Conservation (phyloP, 2,888 invertebrate genomes). For the Gymnosoma rotundatum region DNA sequence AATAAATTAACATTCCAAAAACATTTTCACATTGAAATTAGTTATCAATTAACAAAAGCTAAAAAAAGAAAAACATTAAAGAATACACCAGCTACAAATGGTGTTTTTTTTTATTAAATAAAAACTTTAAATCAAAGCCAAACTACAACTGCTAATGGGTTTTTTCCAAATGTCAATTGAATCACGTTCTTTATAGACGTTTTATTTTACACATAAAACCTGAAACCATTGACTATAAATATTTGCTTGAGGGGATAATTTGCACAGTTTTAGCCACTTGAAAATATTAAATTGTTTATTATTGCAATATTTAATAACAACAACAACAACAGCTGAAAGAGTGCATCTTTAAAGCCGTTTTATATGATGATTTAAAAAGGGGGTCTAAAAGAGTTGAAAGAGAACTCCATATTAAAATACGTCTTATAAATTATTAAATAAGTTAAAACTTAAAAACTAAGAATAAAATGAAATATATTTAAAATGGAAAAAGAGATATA, state of each 20-base stretch:
- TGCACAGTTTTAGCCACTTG: conserved; percentile 50
- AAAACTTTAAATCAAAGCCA: conserved; percentile 29
- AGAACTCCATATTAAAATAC: no score
- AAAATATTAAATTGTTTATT: conserved; percentile 34
- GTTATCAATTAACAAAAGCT: conserved; percentile 43
- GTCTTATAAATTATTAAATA: no score
- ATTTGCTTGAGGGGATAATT: conserved; percentile 26
- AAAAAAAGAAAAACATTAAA: conserved; percentile 12
- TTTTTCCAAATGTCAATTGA: conserved; percentile 65
- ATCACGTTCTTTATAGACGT: conserved; percentile 54
- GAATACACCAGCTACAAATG: conserved; percentile 32
- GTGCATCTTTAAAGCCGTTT: conserved; percentile 20
- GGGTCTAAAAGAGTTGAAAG: neutral
- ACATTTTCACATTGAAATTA: conserved; percentile 50
- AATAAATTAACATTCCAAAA: conserved; percentile 45
- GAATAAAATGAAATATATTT: no score
- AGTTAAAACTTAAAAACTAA: no score
- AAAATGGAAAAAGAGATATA: no score
- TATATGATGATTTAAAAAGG: neutral
- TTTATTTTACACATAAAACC: conserved; percentile 51
- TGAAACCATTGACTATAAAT: conserved; percentile 35
- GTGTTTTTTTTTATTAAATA: neutral
- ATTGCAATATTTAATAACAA: conserved; percentile 10
- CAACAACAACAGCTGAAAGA: conserved; percentile 27
- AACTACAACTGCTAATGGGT: conserved; percentile 46